These are phyloP conservation scores for Acanthornis magna DNA, from an alignment of 2,797 vertebrate species.

Conservation along the genomic window DNA sequence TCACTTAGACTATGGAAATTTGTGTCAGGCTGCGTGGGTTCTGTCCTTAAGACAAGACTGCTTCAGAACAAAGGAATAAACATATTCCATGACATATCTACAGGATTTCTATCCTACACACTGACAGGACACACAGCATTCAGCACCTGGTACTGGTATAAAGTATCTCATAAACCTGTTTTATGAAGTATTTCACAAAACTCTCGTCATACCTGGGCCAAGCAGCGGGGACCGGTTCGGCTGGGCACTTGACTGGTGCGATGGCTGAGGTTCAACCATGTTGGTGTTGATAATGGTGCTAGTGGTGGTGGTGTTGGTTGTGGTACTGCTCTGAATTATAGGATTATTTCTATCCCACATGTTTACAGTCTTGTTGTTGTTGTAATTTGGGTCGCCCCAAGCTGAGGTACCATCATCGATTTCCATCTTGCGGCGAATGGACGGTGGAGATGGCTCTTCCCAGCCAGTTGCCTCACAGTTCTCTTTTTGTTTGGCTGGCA, in stretches of 20 bases:
- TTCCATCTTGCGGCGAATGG: conserved; percentile 97
- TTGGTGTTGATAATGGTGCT: conserved; percentile 79
- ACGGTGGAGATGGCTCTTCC: conserved; percentile 96
- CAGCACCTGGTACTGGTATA: accelerated
- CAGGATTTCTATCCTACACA: background rate
- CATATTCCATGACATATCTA: background rate
- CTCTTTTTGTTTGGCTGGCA: conserved; percentile 81
- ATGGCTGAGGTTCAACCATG: conserved; percentile 79
- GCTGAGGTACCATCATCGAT: conserved; percentile 98
- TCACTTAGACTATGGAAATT: too few relatives aligned
- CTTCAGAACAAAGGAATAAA: background rate
- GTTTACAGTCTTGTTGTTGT: conserved; percentile 91
- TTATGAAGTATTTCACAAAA: background rate
- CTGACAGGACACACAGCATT: background rate
- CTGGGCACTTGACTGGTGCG: conserved; percentile 84
- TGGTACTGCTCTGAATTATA: conserved; percentile 81
- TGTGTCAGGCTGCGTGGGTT: background rate
- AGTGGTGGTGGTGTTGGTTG: conserved; percentile 77
- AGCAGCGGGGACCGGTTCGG: conserved; percentile 86
- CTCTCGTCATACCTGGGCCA: conserved; percentile 85
- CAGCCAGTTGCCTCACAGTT: conserved; percentile 90
- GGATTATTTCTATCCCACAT: conserved; percentile 97
- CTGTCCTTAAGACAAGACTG: background rate
- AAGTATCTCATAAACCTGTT: background rate
- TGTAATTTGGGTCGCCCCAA: conserved; percentile 92